phyloP scores from a whole-genome alignment of 2,113 vertebrate species.

The Furnarius figulus region DNA sequence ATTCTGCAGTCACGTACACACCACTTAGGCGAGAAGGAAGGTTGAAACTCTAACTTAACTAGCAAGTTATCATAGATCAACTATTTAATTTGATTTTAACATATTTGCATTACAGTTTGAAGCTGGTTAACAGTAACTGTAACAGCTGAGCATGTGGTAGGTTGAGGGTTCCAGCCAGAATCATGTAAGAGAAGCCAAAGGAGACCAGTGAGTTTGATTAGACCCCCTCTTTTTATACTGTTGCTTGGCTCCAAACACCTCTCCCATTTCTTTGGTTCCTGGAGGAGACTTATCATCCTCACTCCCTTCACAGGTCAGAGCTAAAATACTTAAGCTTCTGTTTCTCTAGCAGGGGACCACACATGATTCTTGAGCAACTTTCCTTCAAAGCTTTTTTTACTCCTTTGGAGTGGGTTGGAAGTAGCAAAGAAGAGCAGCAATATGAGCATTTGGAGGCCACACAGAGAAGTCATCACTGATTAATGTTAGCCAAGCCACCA shows the following conservation, averaged over 20 bases:
- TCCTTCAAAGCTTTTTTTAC: not conserved
- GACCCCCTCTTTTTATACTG: not conserved
- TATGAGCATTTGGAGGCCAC: not conserved
- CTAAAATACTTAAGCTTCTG: not conserved
- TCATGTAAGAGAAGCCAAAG: not conserved
- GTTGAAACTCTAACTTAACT: not conserved
- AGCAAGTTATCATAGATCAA: not conserved
- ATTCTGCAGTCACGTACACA: not conserved
- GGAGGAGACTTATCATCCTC: not conserved
- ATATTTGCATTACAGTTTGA: not conserved
- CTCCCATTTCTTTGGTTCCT: not conserved
- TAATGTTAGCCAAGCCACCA: not conserved
- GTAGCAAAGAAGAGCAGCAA: not conserved
- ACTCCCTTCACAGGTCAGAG: not conserved
- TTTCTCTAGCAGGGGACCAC: not conserved
- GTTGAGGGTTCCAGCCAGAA: not conserved
- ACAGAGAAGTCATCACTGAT: not conserved
- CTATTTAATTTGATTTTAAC: not conserved
- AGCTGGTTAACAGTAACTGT: not conserved
- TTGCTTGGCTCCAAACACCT: not conserved
- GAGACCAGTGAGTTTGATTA: not conserved
- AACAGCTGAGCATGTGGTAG: not conserved
- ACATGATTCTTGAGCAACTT: not conserved
- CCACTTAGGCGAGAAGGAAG: not conserved
- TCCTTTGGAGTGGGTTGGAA: not conserved